Percentiles rank a stretch among this genome's conserved stretches.
Evolutionary conservation across 2,797 vertebrate species (phyloP).

Genomic region (Okamejei kenojei): DNA sequence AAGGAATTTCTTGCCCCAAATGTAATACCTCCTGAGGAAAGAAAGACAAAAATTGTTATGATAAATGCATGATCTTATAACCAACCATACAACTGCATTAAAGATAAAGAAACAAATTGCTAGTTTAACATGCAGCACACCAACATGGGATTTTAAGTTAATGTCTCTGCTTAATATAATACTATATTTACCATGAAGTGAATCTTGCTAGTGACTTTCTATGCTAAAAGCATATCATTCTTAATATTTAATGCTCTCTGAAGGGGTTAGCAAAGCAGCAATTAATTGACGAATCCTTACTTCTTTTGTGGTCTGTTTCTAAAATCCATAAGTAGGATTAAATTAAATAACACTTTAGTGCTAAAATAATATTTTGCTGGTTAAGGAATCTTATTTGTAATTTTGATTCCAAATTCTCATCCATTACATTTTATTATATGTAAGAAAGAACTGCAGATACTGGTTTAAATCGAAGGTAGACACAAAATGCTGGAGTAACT

Average conservation of each 20-base stretch:
- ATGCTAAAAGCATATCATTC: not conserved
- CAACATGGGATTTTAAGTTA: not conserved
- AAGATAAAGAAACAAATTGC: not conserved
- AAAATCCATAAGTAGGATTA: not conserved
- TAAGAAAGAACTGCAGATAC: too few relatives aligned
- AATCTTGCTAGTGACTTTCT: too few relatives aligned
- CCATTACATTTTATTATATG: too few relatives aligned
- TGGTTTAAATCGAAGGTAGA: too few relatives aligned
- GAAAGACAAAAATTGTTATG: conserved; percentile 32
- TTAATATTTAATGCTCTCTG: not conserved
- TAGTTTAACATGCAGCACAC: not conserved
- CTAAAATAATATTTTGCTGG: not conserved
- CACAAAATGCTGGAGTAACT: too few relatives aligned
- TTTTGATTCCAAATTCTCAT: not conserved
- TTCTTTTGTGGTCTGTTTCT: not conserved
- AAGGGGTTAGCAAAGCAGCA: not conserved
- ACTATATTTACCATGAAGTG: not conserved
- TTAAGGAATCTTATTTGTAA: not conserved
- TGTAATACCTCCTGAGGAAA: conserved; percentile 80
- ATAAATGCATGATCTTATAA: not conserved
- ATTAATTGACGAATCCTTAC: not conserved
- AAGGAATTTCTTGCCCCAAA: conserved; percentile 80
- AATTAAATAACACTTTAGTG: not conserved
- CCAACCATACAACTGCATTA: not conserved
- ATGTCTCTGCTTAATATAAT: not conserved